Percentiles rank a stretch among this genome's conserved stretches.
Conservation (phyloP, 2,888 invertebrate genomes). For the Polietes domitor region DNA sequence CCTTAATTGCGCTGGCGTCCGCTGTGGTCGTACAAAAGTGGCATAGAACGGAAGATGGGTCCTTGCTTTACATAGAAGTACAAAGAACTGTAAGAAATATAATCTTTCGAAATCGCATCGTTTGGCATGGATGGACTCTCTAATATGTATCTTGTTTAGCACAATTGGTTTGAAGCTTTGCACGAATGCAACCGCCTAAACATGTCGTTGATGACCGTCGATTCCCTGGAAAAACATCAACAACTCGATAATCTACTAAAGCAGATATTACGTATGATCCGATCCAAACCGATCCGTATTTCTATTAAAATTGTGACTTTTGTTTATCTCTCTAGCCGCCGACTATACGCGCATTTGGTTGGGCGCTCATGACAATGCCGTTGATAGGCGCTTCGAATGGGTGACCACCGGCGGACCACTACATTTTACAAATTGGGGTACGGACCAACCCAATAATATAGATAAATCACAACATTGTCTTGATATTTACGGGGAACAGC, state of each 20-base stretch:
- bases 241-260: conserved; percentile 1
- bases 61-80: conserved; percentile 52
- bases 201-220: conserved; percentile 20
- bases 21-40: neutral
- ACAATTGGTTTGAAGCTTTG: conserved; percentile 37
- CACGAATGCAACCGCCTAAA: conserved; percentile 27
- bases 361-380: conserved; percentile 52
- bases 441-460: conserved; percentile 16
- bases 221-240: neutral
- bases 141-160: neutral
- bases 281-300: no score
- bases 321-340: neutral
- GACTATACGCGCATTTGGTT: conserved; percentile 49
- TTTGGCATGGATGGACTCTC: neutral
- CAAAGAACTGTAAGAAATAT: conserved; percentile 42
- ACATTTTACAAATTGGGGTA: conserved; percentile 35
- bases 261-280: no score
- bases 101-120: neutral
- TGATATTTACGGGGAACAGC: conserved; percentile 54
- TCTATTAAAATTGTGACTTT: no score
- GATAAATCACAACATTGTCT: conserved; percentile 56
- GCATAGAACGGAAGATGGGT: conserved; percentile 55
- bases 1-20: neutral
- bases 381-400: conserved; percentile 58
- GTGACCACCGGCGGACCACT: conserved; percentile 44